Base-by-base conservation (phyloP, 2,888 invertebrate species). In the Cecidostiba fungosa region DNA sequence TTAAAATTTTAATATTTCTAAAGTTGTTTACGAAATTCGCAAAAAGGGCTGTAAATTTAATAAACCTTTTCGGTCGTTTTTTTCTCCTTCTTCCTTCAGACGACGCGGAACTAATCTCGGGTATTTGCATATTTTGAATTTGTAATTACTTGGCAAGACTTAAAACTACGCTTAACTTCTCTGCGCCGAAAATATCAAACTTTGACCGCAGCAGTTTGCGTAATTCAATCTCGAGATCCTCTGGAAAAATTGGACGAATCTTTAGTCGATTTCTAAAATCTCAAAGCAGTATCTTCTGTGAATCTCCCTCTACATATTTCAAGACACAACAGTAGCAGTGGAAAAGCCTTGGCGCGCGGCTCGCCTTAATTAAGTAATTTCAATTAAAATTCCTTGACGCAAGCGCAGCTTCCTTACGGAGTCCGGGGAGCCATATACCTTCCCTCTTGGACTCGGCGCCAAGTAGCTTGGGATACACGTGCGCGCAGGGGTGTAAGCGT, bases 291-390 rank as follows among this genome's bases (percentile, higher is more conserved):
- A 23, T 26, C 47, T 74, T 19, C 6, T 8, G 19, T n/a, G 14
- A 14, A 23, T 23, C 1, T 3, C 26, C 80, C 2, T 5, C 47
- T 66, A 32, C 36, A 16, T 66, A 36, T 78, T 83, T 54, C 73
- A 84, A 73, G 29, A 66, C 26, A 16, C 36, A 39, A 29, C 32
- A 36, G 29, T 8, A 23, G 16, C 19, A 36, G 39, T n/a, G 23
- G 16, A n/a, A n/a, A n/a, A 26, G 54, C 4, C 36, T 62, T 23
- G 62, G 47, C 14, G 43, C 39, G 87, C 72, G 47, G 32, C 19
- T 32, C 43, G 87, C 72, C 89, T 89, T 90, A 91, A 91, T 91
- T 90, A 90, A 91, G 89, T 90, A 88, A 90, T 90, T 91, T 90
- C 89, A 90, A 91, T 91, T 91, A 91, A 91, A 90, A 90, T 90